Percentiles rank a stretch among this genome's conserved stretches.
Conservation (phyloP, 2,113 vertebrate species). For the Lasiurus borealis region DNA sequence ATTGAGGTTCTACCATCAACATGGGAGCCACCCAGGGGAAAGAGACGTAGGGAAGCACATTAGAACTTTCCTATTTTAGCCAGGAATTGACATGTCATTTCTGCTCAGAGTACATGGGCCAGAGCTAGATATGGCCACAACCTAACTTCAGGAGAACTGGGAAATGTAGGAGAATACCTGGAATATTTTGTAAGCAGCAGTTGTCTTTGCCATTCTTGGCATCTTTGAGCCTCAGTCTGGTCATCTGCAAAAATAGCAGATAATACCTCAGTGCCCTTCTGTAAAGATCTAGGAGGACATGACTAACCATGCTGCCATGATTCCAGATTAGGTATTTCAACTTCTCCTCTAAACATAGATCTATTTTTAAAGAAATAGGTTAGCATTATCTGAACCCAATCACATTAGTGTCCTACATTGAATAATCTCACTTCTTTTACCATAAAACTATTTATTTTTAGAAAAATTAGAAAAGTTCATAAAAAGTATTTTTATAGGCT, state of each 20-base stretch:
- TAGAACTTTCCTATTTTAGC: not conserved
- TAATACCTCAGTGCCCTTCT: not conserved
- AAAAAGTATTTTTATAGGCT: not conserved
- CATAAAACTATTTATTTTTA: slow-evolving; percentile 54
- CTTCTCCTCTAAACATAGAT: slow-evolving; percentile 3
- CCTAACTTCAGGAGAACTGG: not conserved
- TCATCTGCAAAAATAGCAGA: not conserved
- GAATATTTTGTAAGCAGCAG: not conserved
- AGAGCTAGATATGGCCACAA: not conserved
- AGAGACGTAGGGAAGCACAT: not conserved
- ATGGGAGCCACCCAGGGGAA: not conserved
- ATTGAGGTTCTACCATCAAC: not conserved
- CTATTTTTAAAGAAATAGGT: slow-evolving; percentile 43
- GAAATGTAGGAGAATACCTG: not conserved
- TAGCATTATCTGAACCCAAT: not conserved
- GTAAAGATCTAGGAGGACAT: not conserved
- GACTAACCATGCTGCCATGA: not conserved
- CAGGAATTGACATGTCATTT: not conserved
- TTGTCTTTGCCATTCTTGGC: not conserved
- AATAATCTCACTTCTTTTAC: slow-evolving; percentile 32
- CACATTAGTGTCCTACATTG: slow-evolving; percentile 25
- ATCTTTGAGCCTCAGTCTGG: not conserved
- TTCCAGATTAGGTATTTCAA: not conserved
- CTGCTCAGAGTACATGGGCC: not conserved
- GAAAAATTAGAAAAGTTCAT: slow-evolving; percentile 31